Base-by-base conservation (phyloP, 2,113 vertebrate species). In the Onychorhynchus coronatus region DNA sequence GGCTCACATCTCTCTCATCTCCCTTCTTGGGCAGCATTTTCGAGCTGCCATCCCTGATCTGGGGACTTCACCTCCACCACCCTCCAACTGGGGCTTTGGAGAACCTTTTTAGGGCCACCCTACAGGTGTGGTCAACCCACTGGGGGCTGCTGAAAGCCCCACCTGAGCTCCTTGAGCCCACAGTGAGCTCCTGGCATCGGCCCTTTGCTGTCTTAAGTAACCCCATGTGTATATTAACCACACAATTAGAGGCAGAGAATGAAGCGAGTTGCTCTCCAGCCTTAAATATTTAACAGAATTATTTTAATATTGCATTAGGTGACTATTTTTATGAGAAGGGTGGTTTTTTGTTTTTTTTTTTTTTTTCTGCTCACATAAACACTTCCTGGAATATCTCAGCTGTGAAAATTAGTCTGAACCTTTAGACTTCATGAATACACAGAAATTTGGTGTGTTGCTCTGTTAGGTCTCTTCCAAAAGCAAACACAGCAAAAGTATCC, bases 301-400 rank as follows among this genome's bases (percentile, higher is more conserved):
- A 42, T 46, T 92, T 95, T 55, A 76, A 73, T 82, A 75, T 78
- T 88, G 44, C 42, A 79, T 90, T 52, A 90, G 14, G 31, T 62
- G 91, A 39, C 62, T 88, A 47, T 75, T 95, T 91, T 63, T 78
- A 2, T 79, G 42, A 28, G 22, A 39, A 72, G 28, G 72, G 52
- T 47, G 5, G 2, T 8, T 56, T 23, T 23, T 49, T 14, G 24
- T 5, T 14, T 8, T 50, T 25, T 14, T 8, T 15, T 66, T 72
- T 85, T 19, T 71, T 79, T 88, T 33, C 16, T 25, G 21, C 23
- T 94, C 19, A 41, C 4, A 14, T 37, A 21, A 62, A 31, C 25
- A 58, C 58, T 52, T 90, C 35, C 42, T 79, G 62, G 39, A 76
- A 20, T 61, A 83, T n/a, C 58, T 37, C 39, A 65, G 39, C 62